Evolutionary conservation across 2,797 vertebrate species (phyloP), one percentile per base, ranked within the genome.

Genomic region (Mormyrops boulengeri): DNA sequence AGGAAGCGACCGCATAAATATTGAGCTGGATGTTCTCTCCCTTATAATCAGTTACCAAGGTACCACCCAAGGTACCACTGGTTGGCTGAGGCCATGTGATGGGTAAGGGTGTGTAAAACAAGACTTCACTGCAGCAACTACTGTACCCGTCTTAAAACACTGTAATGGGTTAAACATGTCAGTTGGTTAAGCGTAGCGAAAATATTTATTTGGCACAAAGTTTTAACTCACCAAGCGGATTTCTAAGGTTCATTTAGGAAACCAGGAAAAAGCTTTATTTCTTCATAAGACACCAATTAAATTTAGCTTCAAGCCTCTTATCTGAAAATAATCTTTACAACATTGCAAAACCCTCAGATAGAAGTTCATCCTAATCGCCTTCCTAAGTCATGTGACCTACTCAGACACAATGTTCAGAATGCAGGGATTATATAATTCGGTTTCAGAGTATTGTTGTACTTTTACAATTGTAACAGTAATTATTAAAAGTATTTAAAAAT

Each of bases 151-250:
- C 84, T 88, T 85, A 41, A 55, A 80, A n/a, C 8, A 82, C 50
- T 57, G 66, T 57, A 57, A 60, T 87, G 30, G 26, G 50, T 30
- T 82, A 49, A 60, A 57, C 8, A 41, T 60, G 53, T 87, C 53
- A 87, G 12, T 34, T 60, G 30, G 66, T 66, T 87, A 87, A 66
- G 85, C 50, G 73, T 19, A 87, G 85, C 53, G 12, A 69, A 69
- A 87, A 47, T 17, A 52, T 88, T 88, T 49, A 90, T 90, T 90
- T 90, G 89, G 89, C 89, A 90, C 89, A 41, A 88, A 90, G 50
- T 14, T 69, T 41, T 69, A 60, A 66, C 89, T 85, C 41, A 50
- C 26, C 57, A 60, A 49, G 82, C 26, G 57, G 60, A 60, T 85
- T 26, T 85, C 52, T 89, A 47, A 47, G 77, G 47, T 49, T 85